These are phyloP conservation scores for Propithecus deckenii DNA, from an alignment of 2,797 vertebrate species.

Conservation along the genomic window DNA sequence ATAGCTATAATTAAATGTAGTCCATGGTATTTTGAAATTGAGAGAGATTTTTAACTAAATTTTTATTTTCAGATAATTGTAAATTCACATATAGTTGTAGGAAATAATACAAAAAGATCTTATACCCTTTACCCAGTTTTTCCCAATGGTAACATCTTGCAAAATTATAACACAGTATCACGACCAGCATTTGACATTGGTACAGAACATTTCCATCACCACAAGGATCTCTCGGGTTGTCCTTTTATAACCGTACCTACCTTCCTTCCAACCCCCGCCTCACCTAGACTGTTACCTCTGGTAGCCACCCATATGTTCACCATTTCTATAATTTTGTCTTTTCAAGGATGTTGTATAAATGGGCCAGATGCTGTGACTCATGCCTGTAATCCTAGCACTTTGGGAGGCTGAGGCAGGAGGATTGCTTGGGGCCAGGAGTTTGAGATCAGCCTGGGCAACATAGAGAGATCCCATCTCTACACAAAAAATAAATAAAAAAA, in stretches of 20 bases:
- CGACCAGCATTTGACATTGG: neutral
- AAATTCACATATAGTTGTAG: neutral
- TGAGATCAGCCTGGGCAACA: neutral
- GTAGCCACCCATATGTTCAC: neutral
- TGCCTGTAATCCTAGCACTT: neutral
- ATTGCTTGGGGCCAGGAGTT: neutral
- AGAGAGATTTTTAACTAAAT: neutral
- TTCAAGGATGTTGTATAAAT: neutral
- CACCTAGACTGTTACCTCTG: neutral
- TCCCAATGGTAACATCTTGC: neutral
- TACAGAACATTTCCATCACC: neutral
- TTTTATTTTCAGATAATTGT: conserved; percentile 25
- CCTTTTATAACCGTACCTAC: neutral
- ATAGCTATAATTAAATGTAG: conserved; percentile 24
- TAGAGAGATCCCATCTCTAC: neutral
- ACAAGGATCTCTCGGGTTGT: neutral
- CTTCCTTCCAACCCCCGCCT: neutral
- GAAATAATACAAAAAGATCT: neutral
- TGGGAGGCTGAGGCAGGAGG: neutral
- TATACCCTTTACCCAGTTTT: neutral
- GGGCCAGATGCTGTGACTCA: neutral
- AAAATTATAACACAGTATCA: neutral
- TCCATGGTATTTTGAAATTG: neutral
- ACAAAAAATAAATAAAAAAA: neutral
- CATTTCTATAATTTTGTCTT: neutral